These are phyloP conservation scores for Mellilla xanthometata DNA, from an alignment of 2,888 invertebrate species.

Conservation along the genomic window DNA sequence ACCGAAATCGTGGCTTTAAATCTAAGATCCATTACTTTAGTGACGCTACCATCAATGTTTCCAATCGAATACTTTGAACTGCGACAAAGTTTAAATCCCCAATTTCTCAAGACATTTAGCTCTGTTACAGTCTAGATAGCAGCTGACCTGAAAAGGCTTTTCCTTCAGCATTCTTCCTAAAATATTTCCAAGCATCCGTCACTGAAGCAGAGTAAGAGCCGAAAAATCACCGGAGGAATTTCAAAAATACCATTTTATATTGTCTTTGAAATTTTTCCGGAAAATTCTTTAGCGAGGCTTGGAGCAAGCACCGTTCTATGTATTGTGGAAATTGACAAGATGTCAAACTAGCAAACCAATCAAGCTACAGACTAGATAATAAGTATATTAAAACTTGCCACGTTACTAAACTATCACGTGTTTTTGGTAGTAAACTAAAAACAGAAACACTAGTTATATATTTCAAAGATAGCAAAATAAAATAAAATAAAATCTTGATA, in stretches of 20 bases:
- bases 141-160: slow-evolving; percentile 8
- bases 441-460: too few species aligned
- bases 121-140: slow-evolving; percentile 11
- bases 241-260: slow-evolving; percentile 43
- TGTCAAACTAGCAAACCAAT: too few species aligned
- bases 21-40: neutral
- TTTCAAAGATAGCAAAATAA: too few species aligned
- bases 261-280: slow-evolving; percentile 46
- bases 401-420: too few species aligned
- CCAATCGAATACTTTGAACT: slow-evolving; percentile 4
- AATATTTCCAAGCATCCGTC: slow-evolving; percentile 28
- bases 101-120: slow-evolving; percentile 10
- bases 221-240: slow-evolving; percentile 37
- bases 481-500: too few species aligned
- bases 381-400: too few species aligned
- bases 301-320: slow-evolving; percentile 37
- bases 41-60: slow-evolving; percentile 1
- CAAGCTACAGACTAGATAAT: too few species aligned
- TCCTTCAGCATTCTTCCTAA: slow-evolving; percentile 8
- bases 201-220: slow-evolving; percentile 26
- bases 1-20: too few species aligned
- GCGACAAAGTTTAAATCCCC: slow-evolving; percentile 3
- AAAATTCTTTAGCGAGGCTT: slow-evolving; percentile 44
- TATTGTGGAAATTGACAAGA: too few species aligned
- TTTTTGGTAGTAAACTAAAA: too few species aligned